A percentile compares a stretch with the other conserved stretches of the same genome.
Evolutionary conservation across 1,140 invertebrate genomes (phyloP).

Genomic region (Cardiocondyla obscurior): DNA sequence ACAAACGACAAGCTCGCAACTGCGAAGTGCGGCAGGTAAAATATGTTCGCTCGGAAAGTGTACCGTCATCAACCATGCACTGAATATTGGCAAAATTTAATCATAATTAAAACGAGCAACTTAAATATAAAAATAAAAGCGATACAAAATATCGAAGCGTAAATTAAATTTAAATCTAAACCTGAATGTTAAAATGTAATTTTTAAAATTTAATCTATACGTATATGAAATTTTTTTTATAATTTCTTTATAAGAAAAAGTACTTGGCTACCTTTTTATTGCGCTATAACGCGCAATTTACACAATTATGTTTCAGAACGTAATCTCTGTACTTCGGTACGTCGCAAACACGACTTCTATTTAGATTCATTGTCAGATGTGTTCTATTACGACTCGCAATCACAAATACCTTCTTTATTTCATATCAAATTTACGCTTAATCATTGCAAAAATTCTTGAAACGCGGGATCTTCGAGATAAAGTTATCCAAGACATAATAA

Average conservation of each 20-base stretch:
- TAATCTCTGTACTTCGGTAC: conserved; percentile 25
- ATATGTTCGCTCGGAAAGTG: conserved; percentile 26
- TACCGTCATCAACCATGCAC: conserved; percentile 4
- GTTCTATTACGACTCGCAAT: not conserved
- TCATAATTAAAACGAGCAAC: not conserved
- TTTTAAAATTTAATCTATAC: not conserved
- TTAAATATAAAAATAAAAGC: not conserved
- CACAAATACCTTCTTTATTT: not conserved
- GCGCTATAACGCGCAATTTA: conserved; percentile 22
- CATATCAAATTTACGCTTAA: not conserved
- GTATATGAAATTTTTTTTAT: not conserved
- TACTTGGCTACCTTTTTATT: too few species aligned
- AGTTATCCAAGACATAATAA: conserved; percentile 4
- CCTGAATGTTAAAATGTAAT: not conserved
- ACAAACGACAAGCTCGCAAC: not conserved
- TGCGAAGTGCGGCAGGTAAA: not conserved
- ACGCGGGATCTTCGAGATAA: not conserved
- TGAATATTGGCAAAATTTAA: conserved; percentile 16
- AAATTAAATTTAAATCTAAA: too few species aligned
- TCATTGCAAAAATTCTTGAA: not conserved
- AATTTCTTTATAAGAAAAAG: not conserved
- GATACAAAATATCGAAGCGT: not conserved
- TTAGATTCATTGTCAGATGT: not conserved
- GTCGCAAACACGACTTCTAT: conserved; percentile 42
- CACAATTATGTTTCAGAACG: conserved; percentile 9